Base-by-base conservation (phyloP, 2,888 invertebrate species). In the Pecten maximus region DNA sequence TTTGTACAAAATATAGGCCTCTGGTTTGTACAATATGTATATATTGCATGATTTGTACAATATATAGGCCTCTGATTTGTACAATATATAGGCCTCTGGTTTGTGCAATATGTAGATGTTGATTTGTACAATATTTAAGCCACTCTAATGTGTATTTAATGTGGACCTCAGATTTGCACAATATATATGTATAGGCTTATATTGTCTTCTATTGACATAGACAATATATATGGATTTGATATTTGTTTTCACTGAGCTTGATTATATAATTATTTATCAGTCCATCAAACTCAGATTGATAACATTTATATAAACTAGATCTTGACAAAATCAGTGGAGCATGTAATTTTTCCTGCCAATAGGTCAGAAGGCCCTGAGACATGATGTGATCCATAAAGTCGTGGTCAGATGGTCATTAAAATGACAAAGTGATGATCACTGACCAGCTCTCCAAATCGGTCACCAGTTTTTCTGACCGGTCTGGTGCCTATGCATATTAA, bases 361-460 rank as follows among this genome's bases (percentile, higher is more conserved):
- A 74, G 74, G 74, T 74, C 74, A 74, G 35, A 28, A 74, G 28
- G 74, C 10, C 74, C 74, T 74, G 10, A 54, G 28, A 74, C 74
- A 10, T 74, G 28, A 74, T 35, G 74, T 74, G 74, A 74, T 74
- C 74, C 74, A 74, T 74, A 74, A 74, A 60, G 0, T 12, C 10
- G 2, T 74, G 74, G 74, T 74, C 74, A 74, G 74, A 74, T 35
- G 74, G 74, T 74, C 74, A 74, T 74, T 74, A 74, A 74, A 74
- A 74, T 74, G 74, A 74, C 74, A 74, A 74, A 35, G 3, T 74
- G 74, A 74, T 74, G 28, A 74, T 35, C 74, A 28, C 74, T 74
- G 74, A 28, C 74, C 74, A 28, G 35, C 23, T 60, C 60, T 2
- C 15, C 28, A 35, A 35, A 23, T 35, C 12, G 74, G 16, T 35